phyloP scores from a whole-genome alignment of 23 tunicate genomes.

The Oikopleura albicans region DNA sequence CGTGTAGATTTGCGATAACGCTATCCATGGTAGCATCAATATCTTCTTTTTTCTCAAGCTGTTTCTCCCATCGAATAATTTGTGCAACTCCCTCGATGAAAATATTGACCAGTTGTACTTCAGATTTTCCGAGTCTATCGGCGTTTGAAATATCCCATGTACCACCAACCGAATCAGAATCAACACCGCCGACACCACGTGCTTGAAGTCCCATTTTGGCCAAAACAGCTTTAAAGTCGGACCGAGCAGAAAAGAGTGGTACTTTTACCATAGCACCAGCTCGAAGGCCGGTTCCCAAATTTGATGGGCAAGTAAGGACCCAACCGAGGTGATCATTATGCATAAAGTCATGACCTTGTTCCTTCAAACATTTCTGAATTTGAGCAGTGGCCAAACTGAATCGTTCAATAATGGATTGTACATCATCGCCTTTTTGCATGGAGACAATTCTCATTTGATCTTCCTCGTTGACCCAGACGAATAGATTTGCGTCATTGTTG shows the following conservation, averaged over 20 bases:
- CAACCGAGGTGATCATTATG: conserved; percentile 76
- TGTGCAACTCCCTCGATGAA: no score
- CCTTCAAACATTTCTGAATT: conserved; percentile 18
- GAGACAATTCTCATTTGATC: conserved; percentile 13
- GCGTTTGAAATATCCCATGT: no score
- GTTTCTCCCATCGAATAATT: background rate
- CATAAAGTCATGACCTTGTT: conserved; percentile 42
- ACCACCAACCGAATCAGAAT: conserved; percentile 20
- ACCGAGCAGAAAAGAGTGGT: conserved; percentile 25
- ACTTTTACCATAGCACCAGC: conserved; percentile 23
- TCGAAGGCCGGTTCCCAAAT: conserved; percentile 60
- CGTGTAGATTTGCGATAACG: conserved; percentile 19
- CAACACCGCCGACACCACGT: conserved; percentile 29
- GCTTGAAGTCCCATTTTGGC: conserved; percentile 19
- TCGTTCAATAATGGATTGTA: conserved; percentile 48
- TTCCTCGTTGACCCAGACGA: conserved; percentile 15
- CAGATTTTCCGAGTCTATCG: no score
- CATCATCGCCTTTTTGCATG: conserved; percentile 39
- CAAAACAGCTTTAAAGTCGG: conserved; percentile 20
- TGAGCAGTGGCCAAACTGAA: conserved; percentile 14
- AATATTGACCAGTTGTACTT: no score
- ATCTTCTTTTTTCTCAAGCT: background rate
- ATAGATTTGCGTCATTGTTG: background rate
- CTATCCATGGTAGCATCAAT: background rate
- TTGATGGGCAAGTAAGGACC: conserved; percentile 65